A percentile compares a stretch with the other conserved stretches of the same genome.
Evolutionary conservation across 2,888 invertebrate genomes (phyloP).

Genomic region (Andricus quercusramuli): DNA sequence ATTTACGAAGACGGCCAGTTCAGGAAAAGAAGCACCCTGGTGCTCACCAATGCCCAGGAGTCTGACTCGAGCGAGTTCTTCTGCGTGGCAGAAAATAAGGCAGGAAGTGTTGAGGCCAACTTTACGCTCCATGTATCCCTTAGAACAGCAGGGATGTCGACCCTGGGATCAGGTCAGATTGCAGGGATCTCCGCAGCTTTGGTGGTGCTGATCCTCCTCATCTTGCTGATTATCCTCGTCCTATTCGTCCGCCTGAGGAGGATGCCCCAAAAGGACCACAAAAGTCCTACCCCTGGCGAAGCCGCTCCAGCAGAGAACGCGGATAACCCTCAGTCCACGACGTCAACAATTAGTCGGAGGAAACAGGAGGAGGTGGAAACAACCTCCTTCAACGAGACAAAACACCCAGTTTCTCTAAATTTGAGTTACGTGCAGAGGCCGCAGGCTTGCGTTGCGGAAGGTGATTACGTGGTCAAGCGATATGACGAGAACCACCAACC

Average conservation of each 20-base stretch:
- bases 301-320: constrained; percentile 53
- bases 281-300: constrained; percentile 85
- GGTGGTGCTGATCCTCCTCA: constrained; percentile 88
- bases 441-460: constrained; percentile 54
- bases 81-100: constrained; percentile 94
- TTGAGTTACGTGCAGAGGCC: constrained; percentile 73
- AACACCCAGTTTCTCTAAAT: constrained; percentile 70
- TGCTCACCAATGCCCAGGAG: constrained; percentile 91
- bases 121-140: constrained; percentile 92
- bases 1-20: constrained; percentile 88
- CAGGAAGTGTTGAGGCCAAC: constrained; percentile 92
- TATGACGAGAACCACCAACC: constrained; percentile 81
- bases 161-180: constrained; percentile 91
- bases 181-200: constrained; percentile 91
- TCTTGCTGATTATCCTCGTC: constrained; percentile 86
- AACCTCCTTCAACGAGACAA: constrained; percentile 71
- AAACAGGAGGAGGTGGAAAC: constrained; percentile 71
- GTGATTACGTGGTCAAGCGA: constrained; percentile 59
- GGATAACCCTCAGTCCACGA: constrained; percentile 57
- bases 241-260: constrained; percentile 87
- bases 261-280: constrained; percentile 87
- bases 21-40: constrained; percentile 87
- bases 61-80: constrained; percentile 91
- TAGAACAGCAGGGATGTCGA: constrained; percentile 88
- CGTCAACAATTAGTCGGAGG: constrained; percentile 62